Evolutionary conservation across 2,888 invertebrate genomes (phyloP).

Genomic region (Sympetrum striolatum): DNA sequence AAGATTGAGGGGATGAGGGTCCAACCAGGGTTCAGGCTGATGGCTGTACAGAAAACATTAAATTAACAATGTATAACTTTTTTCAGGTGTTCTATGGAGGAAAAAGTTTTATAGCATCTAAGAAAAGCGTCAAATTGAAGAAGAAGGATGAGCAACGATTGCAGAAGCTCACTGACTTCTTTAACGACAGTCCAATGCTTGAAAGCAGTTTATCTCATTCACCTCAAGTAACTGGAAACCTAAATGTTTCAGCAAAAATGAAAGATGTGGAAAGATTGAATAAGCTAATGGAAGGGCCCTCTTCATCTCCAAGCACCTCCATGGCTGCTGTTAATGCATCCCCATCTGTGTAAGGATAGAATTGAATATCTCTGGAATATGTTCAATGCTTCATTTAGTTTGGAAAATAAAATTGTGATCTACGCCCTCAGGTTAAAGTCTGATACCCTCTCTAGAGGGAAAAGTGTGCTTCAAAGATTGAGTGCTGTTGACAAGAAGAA

Average conservation of each 20-base stretch:
- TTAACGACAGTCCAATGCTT: background rate
- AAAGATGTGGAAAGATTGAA: slow-evolving; percentile 48
- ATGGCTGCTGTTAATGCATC: background rate
- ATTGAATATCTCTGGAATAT: background rate
- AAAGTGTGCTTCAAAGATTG: slow-evolving; percentile 20
- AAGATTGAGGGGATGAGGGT: no score
- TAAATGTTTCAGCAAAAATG: background rate
- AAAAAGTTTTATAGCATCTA: slow-evolving; percentile 73
- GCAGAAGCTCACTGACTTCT: slow-evolving; percentile 64
- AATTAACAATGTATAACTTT: background rate
- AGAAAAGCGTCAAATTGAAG: slow-evolving; percentile 69
- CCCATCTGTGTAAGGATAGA: background rate
- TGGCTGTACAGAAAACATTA: no score
- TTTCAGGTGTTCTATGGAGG: slow-evolving; percentile 75
- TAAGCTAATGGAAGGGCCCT: slow-evolving; percentile 31
- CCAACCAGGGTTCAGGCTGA: no score
- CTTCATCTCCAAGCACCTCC: background rate
- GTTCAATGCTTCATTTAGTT: background rate
- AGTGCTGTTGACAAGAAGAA: background rate
- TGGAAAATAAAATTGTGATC: background rate
- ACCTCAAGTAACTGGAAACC: background rate
- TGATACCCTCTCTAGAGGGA: background rate
- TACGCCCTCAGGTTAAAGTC: background rate
- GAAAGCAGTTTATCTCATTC: background rate
- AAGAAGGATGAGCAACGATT: slow-evolving; percentile 72